Conservation (phyloP, 2,888 invertebrate genomes). For the Limulus polyphemus region DNA sequence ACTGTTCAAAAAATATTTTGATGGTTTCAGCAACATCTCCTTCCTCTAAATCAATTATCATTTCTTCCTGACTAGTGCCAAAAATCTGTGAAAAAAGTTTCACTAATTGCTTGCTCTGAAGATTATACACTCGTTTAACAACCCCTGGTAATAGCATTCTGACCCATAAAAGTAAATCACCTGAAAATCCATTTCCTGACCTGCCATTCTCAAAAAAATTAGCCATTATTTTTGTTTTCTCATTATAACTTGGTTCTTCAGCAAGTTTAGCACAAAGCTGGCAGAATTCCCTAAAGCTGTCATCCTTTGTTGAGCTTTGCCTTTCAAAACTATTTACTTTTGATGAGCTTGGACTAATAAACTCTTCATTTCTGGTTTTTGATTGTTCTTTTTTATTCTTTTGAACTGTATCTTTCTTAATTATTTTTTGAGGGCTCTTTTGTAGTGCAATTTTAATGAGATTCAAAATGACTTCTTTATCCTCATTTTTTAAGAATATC, state of each 20-base stretch:
- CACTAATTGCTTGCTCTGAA: slow-evolving; percentile 79
- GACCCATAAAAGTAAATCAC: slow-evolving; percentile 66
- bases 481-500: slow-evolving; percentile 50
- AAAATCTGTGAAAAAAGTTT: slow-evolving; percentile 67
- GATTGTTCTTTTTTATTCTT: too few species aligned
- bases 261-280: slow-evolving; percentile 63
- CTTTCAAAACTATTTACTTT: too few species aligned
- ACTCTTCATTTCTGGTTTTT: too few species aligned
- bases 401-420: too few species aligned
- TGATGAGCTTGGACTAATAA: too few species aligned
- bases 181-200: slow-evolving; percentile 49
- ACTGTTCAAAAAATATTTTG: slow-evolving; percentile 57
- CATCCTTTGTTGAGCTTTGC: slow-evolving; percentile 43
- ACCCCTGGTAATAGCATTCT: slow-evolving; percentile 68
- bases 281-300: slow-evolving; percentile 62
- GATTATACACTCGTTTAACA: slow-evolving; percentile 72
- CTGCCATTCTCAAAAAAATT: slow-evolving; percentile 49
- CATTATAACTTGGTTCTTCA: slow-evolving; percentile 61
- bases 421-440: too few species aligned
- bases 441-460: slow-evolving; percentile 6
- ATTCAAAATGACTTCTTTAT: slow-evolving; percentile 49
- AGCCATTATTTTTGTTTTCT: slow-evolving; percentile 61
- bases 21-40: slow-evolving; percentile 85
- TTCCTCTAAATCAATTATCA: slow-evolving; percentile 73
- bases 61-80: slow-evolving; percentile 55